phyloP scores from a whole-genome alignment of 1,140 invertebrate species.

The Spodoptera frugiperda region DNA sequence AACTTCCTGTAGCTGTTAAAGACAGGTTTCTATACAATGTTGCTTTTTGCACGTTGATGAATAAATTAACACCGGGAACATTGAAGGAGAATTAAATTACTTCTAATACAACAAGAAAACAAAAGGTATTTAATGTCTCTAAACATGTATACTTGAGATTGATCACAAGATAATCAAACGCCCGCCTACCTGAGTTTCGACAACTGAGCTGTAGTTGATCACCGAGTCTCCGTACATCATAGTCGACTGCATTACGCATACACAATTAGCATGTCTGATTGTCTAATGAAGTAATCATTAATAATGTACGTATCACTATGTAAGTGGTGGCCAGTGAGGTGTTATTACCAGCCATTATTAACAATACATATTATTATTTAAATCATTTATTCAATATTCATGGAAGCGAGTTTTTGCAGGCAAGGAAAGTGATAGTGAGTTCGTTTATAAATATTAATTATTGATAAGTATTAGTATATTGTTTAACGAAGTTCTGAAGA shows the following conservation, averaged over 20 bases:
- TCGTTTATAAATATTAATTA: not conserved
- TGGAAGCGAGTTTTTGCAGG: conserved; percentile 10
- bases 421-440: conserved; percentile 26
- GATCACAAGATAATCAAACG: no score
- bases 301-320: conserved; percentile 46
- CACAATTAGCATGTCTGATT: conserved; percentile 30
- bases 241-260: conserved; percentile 16
- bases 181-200: no score
- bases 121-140: no score
- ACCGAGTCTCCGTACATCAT: not conserved
- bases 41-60: no score
- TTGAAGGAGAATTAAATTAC: no score
- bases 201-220: no score
- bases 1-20: no score
- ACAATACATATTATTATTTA: conserved; percentile 15
- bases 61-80: no score
- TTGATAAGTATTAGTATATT: not conserved
- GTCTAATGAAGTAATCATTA: conserved; percentile 37
- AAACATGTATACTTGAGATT: no score
- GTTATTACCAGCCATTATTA: conserved; percentile 48
- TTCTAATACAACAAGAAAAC: no score
- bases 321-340: conserved; percentile 44
- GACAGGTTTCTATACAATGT: no score
- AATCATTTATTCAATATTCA: conserved; percentile 27
- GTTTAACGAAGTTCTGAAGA: not conserved